Evolutionary conservation across 2,797 vertebrate genomes (phyloP), one percentile per base, ranked within the genome.

Genomic region (Thamnophis elegans): DNA sequence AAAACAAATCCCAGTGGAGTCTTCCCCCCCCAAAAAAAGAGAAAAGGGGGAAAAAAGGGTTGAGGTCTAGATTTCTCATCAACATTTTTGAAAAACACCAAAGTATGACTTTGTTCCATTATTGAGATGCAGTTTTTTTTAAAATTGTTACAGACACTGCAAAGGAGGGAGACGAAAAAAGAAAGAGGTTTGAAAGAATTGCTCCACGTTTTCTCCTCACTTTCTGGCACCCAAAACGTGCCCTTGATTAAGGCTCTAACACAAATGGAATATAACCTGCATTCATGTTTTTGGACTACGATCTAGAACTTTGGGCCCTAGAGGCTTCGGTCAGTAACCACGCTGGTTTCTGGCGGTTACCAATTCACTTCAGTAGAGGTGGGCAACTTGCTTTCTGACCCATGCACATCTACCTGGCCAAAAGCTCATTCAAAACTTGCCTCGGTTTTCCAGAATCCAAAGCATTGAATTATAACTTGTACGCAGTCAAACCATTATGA

Each of bases 311-410:
- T 90, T 51, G 91, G 92, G 85, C 54, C 94, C 88, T 2, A 51
- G 87, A 54, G 73, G 94, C 65, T 92, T 89, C 94, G 90, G 89
- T 93, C 88, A 85, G 89, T 73, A 97, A 96, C 93, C 93, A 93
- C 92, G 94, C 95, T 95, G 92, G 94, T 93, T 96, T 97, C 93
- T 92, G 0, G 93, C 73, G 93, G 53, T 92, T 54, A 91, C 94
- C 93, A 94, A 93, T 90, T 91, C 89, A 65, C n/a, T 94, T 95
- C 51, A 93, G 58, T 7, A 28, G 22, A 92, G 65, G 8, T 65
- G 54, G 47, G 91, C 25, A 85, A 86, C 86, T 92, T 91, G 58
- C 47, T 86, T 8, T 59, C 10, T 89, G 65, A 90, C 65, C 55
- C 16, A 3, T 54, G 3, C 78, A 16, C 14, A 36, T 88, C 58